Conservation (phyloP, 2,113 vertebrate species). For the Naja naja region DNA sequence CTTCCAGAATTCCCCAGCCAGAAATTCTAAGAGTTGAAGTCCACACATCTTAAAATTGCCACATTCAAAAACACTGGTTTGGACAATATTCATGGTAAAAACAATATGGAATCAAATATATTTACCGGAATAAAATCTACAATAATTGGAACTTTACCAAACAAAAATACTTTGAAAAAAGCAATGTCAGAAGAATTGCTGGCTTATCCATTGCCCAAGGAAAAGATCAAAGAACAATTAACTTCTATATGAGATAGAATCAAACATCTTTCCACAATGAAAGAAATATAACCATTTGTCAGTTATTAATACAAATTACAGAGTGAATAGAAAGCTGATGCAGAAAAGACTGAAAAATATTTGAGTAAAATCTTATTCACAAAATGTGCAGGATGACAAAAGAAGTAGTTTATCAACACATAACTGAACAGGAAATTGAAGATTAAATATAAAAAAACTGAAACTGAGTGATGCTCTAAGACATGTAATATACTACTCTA, state of each 20-base stretch:
- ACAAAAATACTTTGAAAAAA: background rate
- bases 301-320: background rate
- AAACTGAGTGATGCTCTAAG: background rate
- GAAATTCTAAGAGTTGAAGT: background rate
- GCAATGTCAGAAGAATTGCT: background rate
- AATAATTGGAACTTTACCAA: background rate
- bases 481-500: background rate
- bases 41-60: background rate
- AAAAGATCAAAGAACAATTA: background rate
- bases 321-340: background rate
- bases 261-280: background rate
- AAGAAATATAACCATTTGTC: background rate
- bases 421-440: background rate
- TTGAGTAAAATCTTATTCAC: background rate
- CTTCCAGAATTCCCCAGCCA: background rate
- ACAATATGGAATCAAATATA: background rate
- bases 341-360: background rate
- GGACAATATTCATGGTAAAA: background rate
- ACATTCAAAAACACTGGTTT: background rate
- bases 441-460: background rate
- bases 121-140: background rate
- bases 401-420: background rate
- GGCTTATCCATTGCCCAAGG: background rate
- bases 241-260: background rate
- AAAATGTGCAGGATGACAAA: background rate